Evolutionary conservation across 2,888 invertebrate genomes (phyloP).

Genomic region (Drosophila koepferae): DNA sequence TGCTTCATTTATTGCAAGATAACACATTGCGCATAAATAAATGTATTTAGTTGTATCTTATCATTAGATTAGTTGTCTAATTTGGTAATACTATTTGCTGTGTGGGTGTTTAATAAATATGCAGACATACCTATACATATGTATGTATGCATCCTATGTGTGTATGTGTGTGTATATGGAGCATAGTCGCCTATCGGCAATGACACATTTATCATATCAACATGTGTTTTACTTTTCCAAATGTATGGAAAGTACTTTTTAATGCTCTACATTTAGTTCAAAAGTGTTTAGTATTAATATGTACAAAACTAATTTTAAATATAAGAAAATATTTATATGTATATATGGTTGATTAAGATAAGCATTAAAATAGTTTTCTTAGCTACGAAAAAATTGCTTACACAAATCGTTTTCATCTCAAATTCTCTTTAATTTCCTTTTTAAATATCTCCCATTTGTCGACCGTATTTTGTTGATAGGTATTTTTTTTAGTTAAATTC

Average conservation of each 20-base stretch:
- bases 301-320: not conserved
- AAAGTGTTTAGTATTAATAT: not conserved
- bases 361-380: not conserved
- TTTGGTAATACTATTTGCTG: constrained; percentile 31
- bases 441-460: not conserved
- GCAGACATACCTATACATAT: constrained; percentile 3
- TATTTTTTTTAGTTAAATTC: not conserved
- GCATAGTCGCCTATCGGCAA: constrained; percentile 38
- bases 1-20: constrained; percentile 26
- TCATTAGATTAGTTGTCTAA: constrained; percentile 42
- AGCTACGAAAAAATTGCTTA: not conserved
- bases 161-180: constrained; percentile 4
- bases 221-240: constrained; percentile 40
- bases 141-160: not conserved
- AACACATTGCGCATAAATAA: constrained; percentile 23
- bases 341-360: not conserved
- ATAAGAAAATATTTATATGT: not conserved
- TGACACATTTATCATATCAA: constrained; percentile 57
- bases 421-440: not conserved
- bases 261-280: not conserved
- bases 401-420: not conserved
- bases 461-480: not conserved
- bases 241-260: constrained; percentile 15
- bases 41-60: constrained; percentile 41
- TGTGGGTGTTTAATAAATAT: constrained; percentile 46